phyloP scores from a whole-genome alignment of 1,140 invertebrate species.

The Solen grandis region DNA sequence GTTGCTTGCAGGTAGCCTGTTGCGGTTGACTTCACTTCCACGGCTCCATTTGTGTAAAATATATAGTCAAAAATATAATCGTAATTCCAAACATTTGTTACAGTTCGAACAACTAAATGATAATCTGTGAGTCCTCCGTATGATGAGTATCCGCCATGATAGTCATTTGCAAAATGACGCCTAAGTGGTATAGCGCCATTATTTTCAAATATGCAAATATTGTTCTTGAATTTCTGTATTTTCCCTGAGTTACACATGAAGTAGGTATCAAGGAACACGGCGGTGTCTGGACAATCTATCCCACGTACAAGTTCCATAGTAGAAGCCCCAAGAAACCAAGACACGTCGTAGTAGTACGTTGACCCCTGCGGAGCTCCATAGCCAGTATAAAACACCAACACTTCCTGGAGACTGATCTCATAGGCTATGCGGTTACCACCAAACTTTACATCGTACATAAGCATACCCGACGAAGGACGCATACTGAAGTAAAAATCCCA shows the following conservation, averaged over 20 bases:
- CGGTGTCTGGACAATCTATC: slow-evolving; percentile 74
- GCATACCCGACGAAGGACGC: slow-evolving; percentile 66
- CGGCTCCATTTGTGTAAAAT: slow-evolving; percentile 75
- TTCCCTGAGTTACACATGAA: slow-evolving; percentile 61
- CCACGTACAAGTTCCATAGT: slow-evolving; percentile 70
- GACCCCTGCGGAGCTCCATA: slow-evolving; percentile 64
- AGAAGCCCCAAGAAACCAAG: slow-evolving; percentile 67
- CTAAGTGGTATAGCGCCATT: slow-evolving; percentile 70
- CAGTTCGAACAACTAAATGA: slow-evolving; percentile 72
- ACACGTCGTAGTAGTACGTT: slow-evolving; percentile 67
- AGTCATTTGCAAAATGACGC: slow-evolving; percentile 64
- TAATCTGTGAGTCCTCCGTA: slow-evolving; percentile 71
- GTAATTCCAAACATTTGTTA: slow-evolving; percentile 72
- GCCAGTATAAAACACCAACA: slow-evolving; percentile 72
- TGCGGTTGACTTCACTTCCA: slow-evolving; percentile 69
- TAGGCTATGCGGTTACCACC: slow-evolving; percentile 72
- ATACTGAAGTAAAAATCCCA: slow-evolving; percentile 74
- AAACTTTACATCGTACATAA: slow-evolving; percentile 73
- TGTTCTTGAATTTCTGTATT: slow-evolving; percentile 62
- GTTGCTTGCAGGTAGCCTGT: slow-evolving; percentile 73
- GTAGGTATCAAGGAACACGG: slow-evolving; percentile 65
- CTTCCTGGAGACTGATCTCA: slow-evolving; percentile 76
- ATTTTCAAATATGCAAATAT: slow-evolving; percentile 77
- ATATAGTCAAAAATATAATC: slow-evolving; percentile 78
- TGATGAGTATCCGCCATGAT: slow-evolving; percentile 45